These are phyloP conservation scores for Sepiola atlantica DNA, from an alignment of 2,888 invertebrate genomes.

Conservation along the genomic window DNA sequence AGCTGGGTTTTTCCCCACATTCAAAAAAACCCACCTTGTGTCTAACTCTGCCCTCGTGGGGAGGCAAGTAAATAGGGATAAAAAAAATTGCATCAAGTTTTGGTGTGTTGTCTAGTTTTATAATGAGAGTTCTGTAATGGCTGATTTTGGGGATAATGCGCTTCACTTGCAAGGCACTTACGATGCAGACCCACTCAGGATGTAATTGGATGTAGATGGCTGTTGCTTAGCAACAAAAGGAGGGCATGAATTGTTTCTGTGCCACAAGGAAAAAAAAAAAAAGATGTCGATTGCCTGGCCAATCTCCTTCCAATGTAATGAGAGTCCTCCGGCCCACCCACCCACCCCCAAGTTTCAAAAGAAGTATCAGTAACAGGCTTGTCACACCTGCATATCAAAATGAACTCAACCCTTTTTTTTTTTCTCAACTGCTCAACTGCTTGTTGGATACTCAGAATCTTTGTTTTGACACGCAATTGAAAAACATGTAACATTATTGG, in stretches of 20 bases:
- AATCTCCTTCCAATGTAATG: background rate
- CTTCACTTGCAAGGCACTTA: background rate
- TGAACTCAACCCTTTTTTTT: no score
- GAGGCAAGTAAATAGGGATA: no score
- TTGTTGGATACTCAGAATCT: no score
- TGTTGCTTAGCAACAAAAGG: background rate
- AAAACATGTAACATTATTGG: no score
- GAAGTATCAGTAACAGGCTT: no score
- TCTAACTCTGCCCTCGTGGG: no score
- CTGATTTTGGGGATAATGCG: background rate
- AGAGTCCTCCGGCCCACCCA: background rate
- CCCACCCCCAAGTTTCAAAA: no score
- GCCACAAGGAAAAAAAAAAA: background rate
- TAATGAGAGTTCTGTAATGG: background rate
- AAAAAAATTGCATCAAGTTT: background rate
- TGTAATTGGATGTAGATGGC: background rate
- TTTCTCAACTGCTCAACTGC: no score
- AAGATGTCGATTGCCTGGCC: background rate
- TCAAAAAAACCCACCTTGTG: no score
- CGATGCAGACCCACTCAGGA: background rate
- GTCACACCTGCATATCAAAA: no score
- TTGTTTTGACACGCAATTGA: no score
- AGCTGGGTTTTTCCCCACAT: no score
- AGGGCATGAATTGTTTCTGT: background rate
- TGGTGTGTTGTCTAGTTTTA: background rate